Percentiles rank a stretch among this genome's conserved stretches.
phyloP scores from a whole-genome alignment of 2,888 invertebrate species.

The Cryptops parisi region DNA sequence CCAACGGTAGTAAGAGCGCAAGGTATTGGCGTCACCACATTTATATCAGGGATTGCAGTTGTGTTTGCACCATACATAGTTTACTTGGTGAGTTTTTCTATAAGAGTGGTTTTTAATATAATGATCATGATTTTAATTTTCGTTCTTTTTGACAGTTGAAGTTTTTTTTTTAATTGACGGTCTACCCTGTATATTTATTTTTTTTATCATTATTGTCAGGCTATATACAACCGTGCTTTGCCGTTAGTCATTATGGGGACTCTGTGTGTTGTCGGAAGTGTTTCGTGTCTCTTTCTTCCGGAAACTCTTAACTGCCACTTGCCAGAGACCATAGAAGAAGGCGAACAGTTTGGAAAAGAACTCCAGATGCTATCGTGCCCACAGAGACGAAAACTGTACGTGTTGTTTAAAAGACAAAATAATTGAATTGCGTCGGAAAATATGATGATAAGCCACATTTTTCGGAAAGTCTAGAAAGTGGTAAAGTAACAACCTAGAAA shows the following conservation, averaged over 20 bases:
- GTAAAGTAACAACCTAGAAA: too few species aligned
- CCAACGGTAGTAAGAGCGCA: constrained; percentile 50
- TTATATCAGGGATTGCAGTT: constrained; percentile 46
- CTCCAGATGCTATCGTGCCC: constrained; percentile 1
- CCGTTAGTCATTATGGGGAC: constrained; percentile 26
- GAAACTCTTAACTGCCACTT: constrained; percentile 25
- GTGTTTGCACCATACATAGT: constrained; percentile 50
- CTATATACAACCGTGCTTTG: constrained; percentile 22
- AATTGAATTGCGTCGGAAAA: too few species aligned
- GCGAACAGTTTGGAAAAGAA: constrained; percentile 19
- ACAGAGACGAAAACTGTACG: not conserved
- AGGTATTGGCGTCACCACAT: constrained; percentile 50
- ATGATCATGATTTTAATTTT: too few species aligned
- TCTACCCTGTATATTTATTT: not conserved
- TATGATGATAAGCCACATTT: too few species aligned
- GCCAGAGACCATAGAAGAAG: constrained; percentile 24
- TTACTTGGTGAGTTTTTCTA: constrained; percentile 40
- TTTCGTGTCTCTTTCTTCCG: constrained; percentile 24
- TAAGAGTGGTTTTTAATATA: too few species aligned
- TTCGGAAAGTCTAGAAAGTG: too few species aligned
- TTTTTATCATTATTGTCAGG: constrained; percentile 20
- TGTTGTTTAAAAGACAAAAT: not conserved
- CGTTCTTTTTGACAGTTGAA: too few species aligned
- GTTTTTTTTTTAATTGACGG: too few species aligned
- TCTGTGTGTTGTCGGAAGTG: constrained; percentile 25